These are phyloP conservation scores for Drosophila prolongata DNA, from an alignment of 2,888 invertebrate genomes.

Conservation along the genomic window DNA sequence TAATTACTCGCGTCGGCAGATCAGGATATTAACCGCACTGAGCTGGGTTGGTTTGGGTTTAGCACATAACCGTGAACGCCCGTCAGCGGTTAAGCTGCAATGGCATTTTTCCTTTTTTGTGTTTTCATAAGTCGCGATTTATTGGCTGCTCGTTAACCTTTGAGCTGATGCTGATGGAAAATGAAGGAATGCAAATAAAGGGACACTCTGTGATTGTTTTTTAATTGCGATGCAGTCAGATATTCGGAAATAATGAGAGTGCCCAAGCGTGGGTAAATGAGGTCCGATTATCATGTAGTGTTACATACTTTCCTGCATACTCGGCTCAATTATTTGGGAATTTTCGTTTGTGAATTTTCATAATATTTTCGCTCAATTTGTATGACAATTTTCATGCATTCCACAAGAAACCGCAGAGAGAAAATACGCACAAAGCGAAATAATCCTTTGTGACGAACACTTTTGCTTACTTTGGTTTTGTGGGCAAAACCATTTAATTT, in stretches of 20 bases:
- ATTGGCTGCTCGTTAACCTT: slow-evolving; percentile 49
- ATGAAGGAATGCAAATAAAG: slow-evolving; percentile 21
- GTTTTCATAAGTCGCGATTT: slow-evolving; percentile 36
- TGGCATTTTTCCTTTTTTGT: slow-evolving; percentile 15
- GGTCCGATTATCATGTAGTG: slow-evolving; percentile 1
- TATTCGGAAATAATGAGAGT: slow-evolving; percentile 13
- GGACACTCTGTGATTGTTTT: slow-evolving; percentile 13
- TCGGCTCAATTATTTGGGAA: slow-evolving; percentile 8
- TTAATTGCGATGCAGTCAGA: slow-evolving; percentile 12
- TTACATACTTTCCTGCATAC: slow-evolving; percentile 11
- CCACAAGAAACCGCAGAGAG: slow-evolving; percentile 3
- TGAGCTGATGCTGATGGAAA: slow-evolving; percentile 13
- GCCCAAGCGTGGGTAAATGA: background rate
- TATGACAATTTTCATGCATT: slow-evolving; percentile 6
- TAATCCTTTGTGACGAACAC: slow-evolving; percentile 32
- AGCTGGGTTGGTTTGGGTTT: slow-evolving; percentile 17
- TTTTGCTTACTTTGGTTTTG: slow-evolving; percentile 32
- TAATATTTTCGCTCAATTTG: slow-evolving; percentile 5
- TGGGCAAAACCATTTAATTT: slow-evolving; percentile 41
- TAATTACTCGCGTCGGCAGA: slow-evolving; percentile 65
- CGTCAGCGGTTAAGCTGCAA: slow-evolving; percentile 40
- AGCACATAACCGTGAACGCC: slow-evolving; percentile 23
- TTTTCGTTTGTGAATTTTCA: slow-evolving; percentile 5
- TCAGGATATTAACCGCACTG: slow-evolving; percentile 35
- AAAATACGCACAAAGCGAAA: background rate